Evolutionary conservation across 1,140 invertebrate species (phyloP), one percentile per base, ranked within the genome.

Genomic region (Drosophila aff.): DNA sequence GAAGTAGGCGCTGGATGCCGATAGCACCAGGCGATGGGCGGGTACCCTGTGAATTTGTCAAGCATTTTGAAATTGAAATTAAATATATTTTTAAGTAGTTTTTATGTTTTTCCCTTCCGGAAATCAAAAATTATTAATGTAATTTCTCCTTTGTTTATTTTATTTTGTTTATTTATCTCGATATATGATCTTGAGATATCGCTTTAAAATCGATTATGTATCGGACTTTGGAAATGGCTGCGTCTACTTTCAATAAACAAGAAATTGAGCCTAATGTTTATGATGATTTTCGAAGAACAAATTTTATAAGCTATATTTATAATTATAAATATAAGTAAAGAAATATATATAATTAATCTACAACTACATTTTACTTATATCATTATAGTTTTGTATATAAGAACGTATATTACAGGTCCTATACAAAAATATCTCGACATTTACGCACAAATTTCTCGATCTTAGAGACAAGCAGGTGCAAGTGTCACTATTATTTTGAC

Each of bases 1-100:
- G 94, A 99, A 99, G 93, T 99, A 99, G 93, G 98, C 97, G 82
- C 97, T 98, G 50, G 96, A 97, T 65, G 97, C 97, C 85, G 97
- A 96, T 50, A 99, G 94, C 62, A 99, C 96, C 66, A 98, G 93
- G 92, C 95, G 96, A 82, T 95, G 94, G 59, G 94, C 94, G 74
- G 94, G 93, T 67, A 95, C 94, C 72, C 94, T 95, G 26, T 11
- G 67, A 9, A 55, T 21, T 33, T 36, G 21, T 16, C 1, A 11
- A 55, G 18, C 23, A 31, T 28, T 49, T n/a, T 4, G 21, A 21
- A 36, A 13, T 36, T 36, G 4, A 36, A 36, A 36, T 15, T 16
- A 0, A 5, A 26, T 49, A 9, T 26, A 26, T 26, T 26, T 49
- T 16, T 2, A 1, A 16, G 13, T 13, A 23, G 1, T 3, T 7